phyloP scores from a whole-genome alignment of 2,797 vertebrate species.

The Pseudotriccus pelzelni region DNA sequence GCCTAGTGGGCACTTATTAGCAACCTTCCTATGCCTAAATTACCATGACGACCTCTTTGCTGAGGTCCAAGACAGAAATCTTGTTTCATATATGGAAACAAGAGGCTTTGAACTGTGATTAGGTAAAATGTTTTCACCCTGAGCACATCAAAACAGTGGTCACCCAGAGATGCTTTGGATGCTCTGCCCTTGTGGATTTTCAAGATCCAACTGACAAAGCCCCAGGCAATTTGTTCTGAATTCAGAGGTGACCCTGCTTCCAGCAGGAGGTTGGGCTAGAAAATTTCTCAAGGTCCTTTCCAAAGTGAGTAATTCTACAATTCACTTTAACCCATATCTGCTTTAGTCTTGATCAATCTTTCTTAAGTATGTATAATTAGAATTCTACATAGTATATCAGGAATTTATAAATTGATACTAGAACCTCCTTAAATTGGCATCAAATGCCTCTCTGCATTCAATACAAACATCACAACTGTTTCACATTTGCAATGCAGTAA shows the following conservation, averaged over 20 bases:
- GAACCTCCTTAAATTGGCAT: neutral
- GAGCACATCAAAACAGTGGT: neutral
- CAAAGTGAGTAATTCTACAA: neutral
- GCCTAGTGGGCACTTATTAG: neutral
- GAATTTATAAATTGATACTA: neutral
- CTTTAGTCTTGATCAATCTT: neutral
- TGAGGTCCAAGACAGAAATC: neutral
- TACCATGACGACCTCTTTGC: neutral
- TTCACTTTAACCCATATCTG: neutral
- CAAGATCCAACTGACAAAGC: neutral
- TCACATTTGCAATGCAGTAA: neutral
- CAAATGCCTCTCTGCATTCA: neutral
- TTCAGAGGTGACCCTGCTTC: neutral
- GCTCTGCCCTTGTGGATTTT: neutral
- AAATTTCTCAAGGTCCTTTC: neutral
- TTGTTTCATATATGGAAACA: neutral
- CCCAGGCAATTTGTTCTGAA: neutral
- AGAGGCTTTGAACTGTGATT: neutral
- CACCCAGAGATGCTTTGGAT: neutral
- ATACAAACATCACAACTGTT: neutral
- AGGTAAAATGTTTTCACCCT: neutral
- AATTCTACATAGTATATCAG: neutral
- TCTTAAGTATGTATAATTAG: neutral
- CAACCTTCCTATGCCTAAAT: neutral
- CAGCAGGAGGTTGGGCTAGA: neutral